Conservation (phyloP, 92 coral and sea anemone genomes). For the Zoanthus solanderi region DNA sequence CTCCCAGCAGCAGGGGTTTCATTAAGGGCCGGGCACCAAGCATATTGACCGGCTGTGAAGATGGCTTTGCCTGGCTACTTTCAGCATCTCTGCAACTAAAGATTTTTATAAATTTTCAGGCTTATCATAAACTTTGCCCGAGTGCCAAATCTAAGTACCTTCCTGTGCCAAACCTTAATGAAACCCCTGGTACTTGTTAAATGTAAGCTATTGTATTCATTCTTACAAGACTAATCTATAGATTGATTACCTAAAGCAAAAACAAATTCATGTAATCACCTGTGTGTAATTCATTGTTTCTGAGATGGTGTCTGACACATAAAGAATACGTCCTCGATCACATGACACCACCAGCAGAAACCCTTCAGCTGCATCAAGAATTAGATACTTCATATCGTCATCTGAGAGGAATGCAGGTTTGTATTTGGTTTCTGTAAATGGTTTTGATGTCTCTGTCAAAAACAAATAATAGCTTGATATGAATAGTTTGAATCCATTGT, state of each 20-base stretch:
- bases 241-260: not conserved
- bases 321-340: constrained; percentile 89
- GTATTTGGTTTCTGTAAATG: constrained; percentile 86
- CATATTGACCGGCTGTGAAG: too few species aligned
- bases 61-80: too few species aligned
- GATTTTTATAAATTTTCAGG: too few species aligned
- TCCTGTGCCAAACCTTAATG: too few species aligned
- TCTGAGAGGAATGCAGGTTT: constrained; percentile 94
- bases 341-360: constrained; percentile 90
- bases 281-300: constrained; percentile 71
- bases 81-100: too few species aligned
- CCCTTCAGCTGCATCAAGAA: constrained; percentile 92
- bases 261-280: constrained; percentile 48
- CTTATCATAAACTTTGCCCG: too few species aligned
- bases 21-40: too few species aligned
- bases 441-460: constrained; percentile 71
- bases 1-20: too few species aligned
- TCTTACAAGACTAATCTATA: not conserved
- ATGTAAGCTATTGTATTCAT: too few species aligned
- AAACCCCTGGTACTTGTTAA: too few species aligned
- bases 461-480: not conserved
- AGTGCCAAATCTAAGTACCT: too few species aligned
- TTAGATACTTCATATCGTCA: constrained; percentile 83
- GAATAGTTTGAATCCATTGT: not conserved
- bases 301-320: constrained; percentile 90